Evolutionary conservation across 2,113 vertebrate genomes (phyloP).

Genomic region (Vulpes ferrilata): DNA sequence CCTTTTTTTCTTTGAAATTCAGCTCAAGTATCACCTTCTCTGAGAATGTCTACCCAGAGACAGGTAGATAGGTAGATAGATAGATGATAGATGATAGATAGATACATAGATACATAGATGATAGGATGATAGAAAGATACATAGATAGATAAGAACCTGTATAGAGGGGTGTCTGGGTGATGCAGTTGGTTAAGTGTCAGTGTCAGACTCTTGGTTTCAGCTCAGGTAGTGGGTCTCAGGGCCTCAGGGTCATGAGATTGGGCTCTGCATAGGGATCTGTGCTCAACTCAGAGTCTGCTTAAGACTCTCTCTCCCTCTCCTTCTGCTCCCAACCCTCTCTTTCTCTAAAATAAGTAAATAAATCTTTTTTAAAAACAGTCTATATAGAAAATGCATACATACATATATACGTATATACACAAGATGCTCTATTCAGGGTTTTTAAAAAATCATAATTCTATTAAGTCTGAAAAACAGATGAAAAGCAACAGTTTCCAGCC

Average conservation of each 20-base stretch:
- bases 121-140: not conserved
- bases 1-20: not conserved
- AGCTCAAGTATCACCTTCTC: not conserved
- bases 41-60: not conserved
- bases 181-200: not conserved
- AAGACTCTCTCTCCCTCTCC: not conserved
- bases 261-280: not conserved
- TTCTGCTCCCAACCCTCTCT: not conserved
- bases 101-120: not conserved
- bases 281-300: not conserved
- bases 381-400: not conserved
- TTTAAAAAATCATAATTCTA: not conserved
- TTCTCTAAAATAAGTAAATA: not conserved
- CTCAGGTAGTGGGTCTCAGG: not conserved
- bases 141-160: not conserved
- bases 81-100: not conserved
- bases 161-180: not conserved
- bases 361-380: not conserved
- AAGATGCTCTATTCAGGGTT: not conserved
- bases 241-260: not conserved
- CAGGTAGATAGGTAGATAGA: not conserved
- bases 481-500: not conserved
- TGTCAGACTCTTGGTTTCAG: not conserved
- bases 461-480: not conserved
- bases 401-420: not conserved